Evolutionary conservation across 2,888 invertebrate genomes (phyloP).

Genomic region (Boloria selene): DNA sequence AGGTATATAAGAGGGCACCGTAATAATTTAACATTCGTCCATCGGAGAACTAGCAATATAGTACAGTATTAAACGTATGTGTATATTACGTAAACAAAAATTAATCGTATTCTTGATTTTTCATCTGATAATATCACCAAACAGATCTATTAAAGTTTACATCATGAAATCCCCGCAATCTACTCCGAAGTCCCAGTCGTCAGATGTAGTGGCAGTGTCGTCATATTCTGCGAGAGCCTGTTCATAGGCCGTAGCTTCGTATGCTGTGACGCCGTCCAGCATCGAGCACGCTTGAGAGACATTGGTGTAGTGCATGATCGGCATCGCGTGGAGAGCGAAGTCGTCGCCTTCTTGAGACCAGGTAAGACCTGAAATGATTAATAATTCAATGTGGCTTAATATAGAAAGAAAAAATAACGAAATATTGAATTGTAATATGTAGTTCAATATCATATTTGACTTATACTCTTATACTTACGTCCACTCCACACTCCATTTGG

Average conservation of each 20-base stretch:
- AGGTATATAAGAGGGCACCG: too few relatives aligned
- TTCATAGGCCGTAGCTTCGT: slow-evolving; percentile 82
- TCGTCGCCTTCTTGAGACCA: slow-evolving; percentile 87
- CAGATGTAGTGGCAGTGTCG: slow-evolving; percentile 76
- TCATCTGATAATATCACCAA: slow-evolving; percentile 5
- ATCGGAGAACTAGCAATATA: too few relatives aligned
- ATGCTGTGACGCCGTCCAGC: slow-evolving; percentile 82
- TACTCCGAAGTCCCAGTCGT: slow-evolving; percentile 87
- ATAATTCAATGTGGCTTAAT: neutral
- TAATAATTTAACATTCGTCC: too few relatives aligned
- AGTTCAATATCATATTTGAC: neutral
- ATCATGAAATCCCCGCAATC: slow-evolving; percentile 89
- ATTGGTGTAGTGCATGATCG: slow-evolving; percentile 84
- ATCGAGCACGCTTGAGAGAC: slow-evolving; percentile 82
- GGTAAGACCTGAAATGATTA: slow-evolving; percentile 76
- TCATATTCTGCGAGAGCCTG: slow-evolving; percentile 84
- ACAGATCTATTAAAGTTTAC: slow-evolving; percentile 56
- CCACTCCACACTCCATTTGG: slow-evolving; percentile 86
- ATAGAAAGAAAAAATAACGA: too few relatives aligned
- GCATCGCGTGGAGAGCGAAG: slow-evolving; percentile 85
- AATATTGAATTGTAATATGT: neutral
- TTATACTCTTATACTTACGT: slow-evolving; percentile 63
- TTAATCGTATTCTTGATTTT: neutral
- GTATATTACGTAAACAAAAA: slow-evolving; percentile 1
- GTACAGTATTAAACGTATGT: too few relatives aligned